A percentile compares a stretch with the other conserved stretches of the same genome.
Conservation (phyloP, 2,113 vertebrate species). For the Burhinus oedicnemus region DNA sequence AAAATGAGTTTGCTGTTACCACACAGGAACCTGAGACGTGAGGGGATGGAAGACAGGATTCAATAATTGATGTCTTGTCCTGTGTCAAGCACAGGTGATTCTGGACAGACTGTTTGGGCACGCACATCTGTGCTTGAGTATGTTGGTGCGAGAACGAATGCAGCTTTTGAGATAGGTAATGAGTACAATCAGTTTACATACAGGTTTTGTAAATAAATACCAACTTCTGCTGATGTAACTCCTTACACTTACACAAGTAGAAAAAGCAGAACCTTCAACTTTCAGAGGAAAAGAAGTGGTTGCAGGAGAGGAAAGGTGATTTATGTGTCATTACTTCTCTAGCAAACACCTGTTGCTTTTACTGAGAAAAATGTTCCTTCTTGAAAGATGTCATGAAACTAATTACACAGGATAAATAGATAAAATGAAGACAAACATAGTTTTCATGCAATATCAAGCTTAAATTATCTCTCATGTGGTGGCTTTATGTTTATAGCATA, state of each 20-base stretch:
- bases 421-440: not conserved
- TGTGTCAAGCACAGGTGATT: not conserved
- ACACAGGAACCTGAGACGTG: accelerated
- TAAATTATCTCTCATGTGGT: not conserved
- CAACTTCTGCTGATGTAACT: not conserved
- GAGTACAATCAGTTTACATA: not conserved
- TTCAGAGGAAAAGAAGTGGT: not conserved
- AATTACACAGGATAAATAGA: not conserved
- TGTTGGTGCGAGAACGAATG: not conserved
- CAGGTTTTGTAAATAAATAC: not conserved
- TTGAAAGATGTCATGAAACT: not conserved
- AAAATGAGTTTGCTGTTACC: not conserved
- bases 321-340: not conserved
- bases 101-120: not conserved
- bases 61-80: not conserved
- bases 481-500: not conserved
- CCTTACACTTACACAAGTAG: not conserved
- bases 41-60: not conserved
- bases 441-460: not conserved
- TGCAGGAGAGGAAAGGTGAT: not conserved
- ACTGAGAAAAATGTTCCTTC: not conserved
- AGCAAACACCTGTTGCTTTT: not conserved
- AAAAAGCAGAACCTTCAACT: not conserved
- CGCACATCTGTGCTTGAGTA: not conserved
- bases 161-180: not conserved